A percentile compares a stretch with the other conserved stretches of the same genome.
phyloP scores from a whole-genome alignment of 2,888 invertebrate species.

The Thereva nobilitata region DNA sequence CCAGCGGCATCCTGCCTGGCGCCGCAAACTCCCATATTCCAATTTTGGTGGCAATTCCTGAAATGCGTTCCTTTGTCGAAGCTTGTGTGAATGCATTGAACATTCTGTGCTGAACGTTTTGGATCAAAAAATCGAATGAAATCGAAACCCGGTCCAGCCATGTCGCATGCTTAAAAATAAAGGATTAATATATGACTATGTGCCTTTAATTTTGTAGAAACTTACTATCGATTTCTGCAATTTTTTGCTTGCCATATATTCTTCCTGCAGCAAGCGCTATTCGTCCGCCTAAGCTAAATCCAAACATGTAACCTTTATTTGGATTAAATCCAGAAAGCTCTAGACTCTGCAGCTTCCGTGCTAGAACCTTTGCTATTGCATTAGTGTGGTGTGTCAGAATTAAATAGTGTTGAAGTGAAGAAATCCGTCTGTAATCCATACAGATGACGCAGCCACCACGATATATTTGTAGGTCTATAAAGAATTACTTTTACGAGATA shows the following conservation, averaged over 20 bases:
- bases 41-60: slow-evolving; percentile 48
- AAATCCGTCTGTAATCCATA: slow-evolving; percentile 45
- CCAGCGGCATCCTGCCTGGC: slow-evolving; percentile 44
- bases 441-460: slow-evolving; percentile 47
- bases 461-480: slow-evolving; percentile 42
- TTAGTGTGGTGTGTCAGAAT: slow-evolving; percentile 42
- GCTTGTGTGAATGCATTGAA: slow-evolving; percentile 48
- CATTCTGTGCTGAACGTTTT: slow-evolving; percentile 45
- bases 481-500: slow-evolving; percentile 5
- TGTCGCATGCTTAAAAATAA: slow-evolving; percentile 44
- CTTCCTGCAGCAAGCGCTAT: slow-evolving; percentile 46
- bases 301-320: slow-evolving; percentile 45
- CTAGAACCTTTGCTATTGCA: slow-evolving; percentile 40
- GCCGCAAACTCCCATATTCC: slow-evolving; percentile 48
- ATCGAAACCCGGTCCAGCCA: slow-evolving; percentile 47
- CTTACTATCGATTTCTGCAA: slow-evolving; percentile 45
- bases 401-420: slow-evolving; percentile 44
- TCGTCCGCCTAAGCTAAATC: slow-evolving; percentile 46
- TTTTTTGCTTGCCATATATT: slow-evolving; percentile 42
- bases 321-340: slow-evolving; percentile 43
- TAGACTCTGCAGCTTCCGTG: slow-evolving; percentile 43
- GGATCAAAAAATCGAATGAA: slow-evolving; percentile 38
- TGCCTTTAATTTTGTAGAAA: background rate
- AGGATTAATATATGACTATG: background rate
- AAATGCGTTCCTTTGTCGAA: slow-evolving; percentile 45